Evolutionary conservation across 2,797 vertebrate genomes (phyloP), one percentile per base, ranked within the genome.

Genomic region (Tamandua tetradactyla): DNA sequence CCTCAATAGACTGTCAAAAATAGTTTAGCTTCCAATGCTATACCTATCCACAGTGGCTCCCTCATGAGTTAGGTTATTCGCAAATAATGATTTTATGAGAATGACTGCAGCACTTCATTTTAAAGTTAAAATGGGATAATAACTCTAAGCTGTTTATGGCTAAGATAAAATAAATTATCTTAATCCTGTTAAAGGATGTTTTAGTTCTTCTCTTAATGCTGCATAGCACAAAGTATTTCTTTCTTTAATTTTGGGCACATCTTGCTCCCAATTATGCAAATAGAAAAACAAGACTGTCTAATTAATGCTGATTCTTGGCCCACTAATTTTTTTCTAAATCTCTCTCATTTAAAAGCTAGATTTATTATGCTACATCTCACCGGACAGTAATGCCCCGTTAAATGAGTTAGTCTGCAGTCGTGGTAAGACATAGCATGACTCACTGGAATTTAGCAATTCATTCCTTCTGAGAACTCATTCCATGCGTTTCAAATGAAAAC

Each of bases 241-340:
- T 75, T 87, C 66, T n/a, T 89, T 93, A 85, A 82, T 82, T 94
- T 94, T 37, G 30, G 23, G 25, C 20, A 78, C 66, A 75, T 55
- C 13, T 44, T 78, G 37, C 27, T 84, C 32, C n/a, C 64, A 89
- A 62, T 35, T 11, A 90, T 3, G 1, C 23, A 76, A 37, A 52
- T 66, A 83, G 89, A 84, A 94, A 72, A 68, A 18, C 13, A 57
- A n/a, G 13, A 84, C 57, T 93, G 93, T 18, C 44, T 85, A 52
- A 91, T 30, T 52, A 52, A 32, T 27, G 14, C 49, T 49, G n/a
- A 93, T 80, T 68, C 71, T 30, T 18, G 25, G 18, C n/a, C 32
- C 62, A 87, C 30, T 35, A 27, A 44, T 84, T 81, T 89, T n/a
- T 32, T 72, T 69, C 78, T 95, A 94, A 92, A 82, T 87, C 72